Base-by-base conservation (phyloP, 2,797 vertebrate species). In the Pseudochromis fuscus region DNA sequence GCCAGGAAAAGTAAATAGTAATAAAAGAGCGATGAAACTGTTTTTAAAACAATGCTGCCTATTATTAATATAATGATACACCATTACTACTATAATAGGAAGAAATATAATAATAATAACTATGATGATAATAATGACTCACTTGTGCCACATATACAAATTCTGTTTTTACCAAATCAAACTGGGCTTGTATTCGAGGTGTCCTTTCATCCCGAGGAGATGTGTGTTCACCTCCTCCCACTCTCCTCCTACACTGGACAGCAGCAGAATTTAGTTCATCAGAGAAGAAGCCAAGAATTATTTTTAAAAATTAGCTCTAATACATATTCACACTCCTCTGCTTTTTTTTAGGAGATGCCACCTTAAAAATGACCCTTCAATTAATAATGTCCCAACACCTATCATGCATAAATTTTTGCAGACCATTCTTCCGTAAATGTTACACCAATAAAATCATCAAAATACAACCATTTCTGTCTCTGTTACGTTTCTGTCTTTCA, bases 211-310 rank as follows among this genome's bases (percentile, higher is more conserved):
- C 50, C 19, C 56, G 72, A 38, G 60, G 52, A 73, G 65, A 56
- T 68, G 72, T 68, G 72, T 67, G 63, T 68, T 84, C 53, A 73
- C 77, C 68, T 77, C 75, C 75, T 77, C 79, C 84, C 33, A 80
- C 81, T 0, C 27, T 49, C 70, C 71, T 82, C 81, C 79, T 0
- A 67, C 85, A 53, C 58, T 10, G 40, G 44, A 57, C 66, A 61
- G 24, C 72, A 50, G 51, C 57, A 74, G 57, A 60, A 38, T 71
- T 69, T 2, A 65, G 25, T 77, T 74, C 21, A 7, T 66, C 74
- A 71, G 27, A 64, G 52, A 0, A 50, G 28, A 68, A 38, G 66
- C 31, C 33, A 48, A 25, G 24, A 72, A 67, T 50, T 40, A 66
- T 52, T 18, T 23, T 23, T 15, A 46, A 60, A 57, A n/a, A n/a